A percentile compares a stretch with the other conserved stretches of the same genome.
Conservation (phyloP, 2,113 vertebrate species). For the Tetraodon nigroviridis region DNA sequence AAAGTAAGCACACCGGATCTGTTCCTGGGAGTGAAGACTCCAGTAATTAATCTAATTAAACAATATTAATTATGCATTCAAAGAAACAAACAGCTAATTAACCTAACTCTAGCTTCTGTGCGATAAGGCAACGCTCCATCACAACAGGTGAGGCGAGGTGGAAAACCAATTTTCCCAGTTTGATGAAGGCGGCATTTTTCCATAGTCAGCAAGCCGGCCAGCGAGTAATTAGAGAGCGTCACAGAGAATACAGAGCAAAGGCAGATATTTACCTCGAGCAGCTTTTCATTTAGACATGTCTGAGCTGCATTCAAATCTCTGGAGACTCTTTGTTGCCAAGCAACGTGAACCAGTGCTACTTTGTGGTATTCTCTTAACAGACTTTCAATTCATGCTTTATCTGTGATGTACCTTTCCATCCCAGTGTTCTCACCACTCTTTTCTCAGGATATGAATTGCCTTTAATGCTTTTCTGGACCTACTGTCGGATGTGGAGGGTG, state of each 20-base stretch:
- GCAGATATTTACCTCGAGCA: conserved; percentile 65
- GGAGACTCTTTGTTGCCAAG: conserved; percentile 71
- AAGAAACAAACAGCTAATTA: conserved; percentile 65
- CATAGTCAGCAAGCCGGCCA: conserved; percentile 36
- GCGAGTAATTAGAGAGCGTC: conserved; percentile 61
- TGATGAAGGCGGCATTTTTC: conserved; percentile 41
- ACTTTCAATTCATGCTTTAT: conserved; percentile 41
- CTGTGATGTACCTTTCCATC: conserved; percentile 37
- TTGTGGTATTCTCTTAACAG: conserved; percentile 55
- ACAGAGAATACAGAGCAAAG: conserved; percentile 50
- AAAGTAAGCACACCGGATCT: conserved; percentile 37
- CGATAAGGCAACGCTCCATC: conserved; percentile 38
- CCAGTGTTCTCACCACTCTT: conserved; percentile 46
- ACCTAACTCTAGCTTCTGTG: conserved; percentile 35
- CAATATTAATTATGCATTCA: conserved; percentile 58
- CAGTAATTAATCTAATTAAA: conserved; percentile 63
- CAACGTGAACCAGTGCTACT: conserved; percentile 65
- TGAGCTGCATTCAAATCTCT: conserved; percentile 69
- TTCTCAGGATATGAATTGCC: conserved; percentile 39
- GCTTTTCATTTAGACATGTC: conserved; percentile 64
- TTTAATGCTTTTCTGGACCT: neutral
- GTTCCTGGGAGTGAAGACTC: conserved; percentile 31
- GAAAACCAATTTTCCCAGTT: conserved; percentile 31
- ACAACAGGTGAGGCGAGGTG: conserved; percentile 34
- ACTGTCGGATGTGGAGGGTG: neutral